Base-by-base conservation (phyloP, 2,797 vertebrate species). In the Sebastes aleutianus region DNA sequence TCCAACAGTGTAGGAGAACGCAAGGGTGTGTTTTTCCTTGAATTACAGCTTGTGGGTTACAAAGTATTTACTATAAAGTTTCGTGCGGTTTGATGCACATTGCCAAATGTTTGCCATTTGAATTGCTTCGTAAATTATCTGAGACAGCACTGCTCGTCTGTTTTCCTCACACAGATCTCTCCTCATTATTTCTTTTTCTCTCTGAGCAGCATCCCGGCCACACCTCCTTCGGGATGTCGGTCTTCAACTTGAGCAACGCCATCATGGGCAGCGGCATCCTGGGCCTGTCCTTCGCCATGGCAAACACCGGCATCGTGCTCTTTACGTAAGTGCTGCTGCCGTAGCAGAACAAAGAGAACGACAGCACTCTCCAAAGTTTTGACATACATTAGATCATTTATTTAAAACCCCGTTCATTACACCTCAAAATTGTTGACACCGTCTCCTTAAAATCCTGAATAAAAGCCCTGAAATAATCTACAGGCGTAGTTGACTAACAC, bases 251-350 rank as follows among this genome's bases (percentile, higher is more conserved):
- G 92, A 98, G 98, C 85, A 99, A 99, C 0, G 98, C 98, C 87
- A 99, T 99, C 87, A 99, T 99, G 98, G 98, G 99, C 88, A 99
- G 98, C 0, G 99, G 98, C 3, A 99, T 99, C 88, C 92, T 99
- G 80, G 99, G 99, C 53, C 92, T 99, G 69, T 99, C 99, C 36
- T 99, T 95, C 14, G 98, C 99, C 75, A 98, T 99, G 98, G 98
- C 99, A 66, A 99, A 99, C 94, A 99, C 98, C 0, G 99, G 99
- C 85, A 99, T 99, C 57, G 43, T 99, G 9, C 95, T 99, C 71
- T 99, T 99, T 73, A 78, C 96, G 98, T 99, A 90, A 97, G 97
- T 96, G 26, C 39, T 43, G 39, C 39, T 39, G 39, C 0, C 39
- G 2, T 14, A 13, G 39, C 39, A 16, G 39, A 43, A 43, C 39